Base-by-base conservation (phyloP, 2,113 vertebrate genomes). In the Melanerpes formicivorus region DNA sequence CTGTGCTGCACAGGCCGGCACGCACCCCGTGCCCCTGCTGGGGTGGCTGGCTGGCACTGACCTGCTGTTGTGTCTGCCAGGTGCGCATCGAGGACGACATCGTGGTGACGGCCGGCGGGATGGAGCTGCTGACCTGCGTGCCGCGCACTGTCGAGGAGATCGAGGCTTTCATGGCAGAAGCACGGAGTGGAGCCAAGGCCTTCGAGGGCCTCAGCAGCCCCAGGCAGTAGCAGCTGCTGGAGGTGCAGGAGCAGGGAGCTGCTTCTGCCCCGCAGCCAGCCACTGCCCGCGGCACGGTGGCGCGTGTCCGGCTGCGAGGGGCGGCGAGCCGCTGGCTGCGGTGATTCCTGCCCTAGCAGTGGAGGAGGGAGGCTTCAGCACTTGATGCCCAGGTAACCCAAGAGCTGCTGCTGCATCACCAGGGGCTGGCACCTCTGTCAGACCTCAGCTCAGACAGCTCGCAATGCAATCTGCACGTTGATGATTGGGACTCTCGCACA, bases 11-110 rank as follows among this genome's bases (percentile, higher is more conserved):
- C 21, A 10, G 44, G 11, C 30, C 29, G 37, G 46, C 30, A 32
- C 1, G 2, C 3, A 1, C 27, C 22, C 2, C 2, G 27, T 37
- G 50, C 62, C 55, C n/a, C 23, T 0, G 1, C 18, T 37, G 55
- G 50, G 13, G 14, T 56, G 63, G 58, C 44, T 15, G 13, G 7
- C 1, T 5, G 7, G 58, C 42, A 44, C 42, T 78, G 17, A 80
- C 78, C 17, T 0, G 30, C 1, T 52, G n/a, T 63, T 80, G 87
- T 80, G 67, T 72, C 52, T 32, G 37, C 17, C 97, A 99, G 99
- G 99, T 99, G 80, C 99, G 99, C 10, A 99, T 99, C 8, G 99
- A 99, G 93, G 99, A 99, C 0, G 98, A 99, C 83, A 98, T 99
- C 0, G 98, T 92, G 0, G 99, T 99, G 96, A 99, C 99, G 0